These are phyloP conservation scores for Eunapius fragilis DNA, from an alignment of 37 sponge, comb jelly and placozoan species.

Conservation along the genomic window DNA sequence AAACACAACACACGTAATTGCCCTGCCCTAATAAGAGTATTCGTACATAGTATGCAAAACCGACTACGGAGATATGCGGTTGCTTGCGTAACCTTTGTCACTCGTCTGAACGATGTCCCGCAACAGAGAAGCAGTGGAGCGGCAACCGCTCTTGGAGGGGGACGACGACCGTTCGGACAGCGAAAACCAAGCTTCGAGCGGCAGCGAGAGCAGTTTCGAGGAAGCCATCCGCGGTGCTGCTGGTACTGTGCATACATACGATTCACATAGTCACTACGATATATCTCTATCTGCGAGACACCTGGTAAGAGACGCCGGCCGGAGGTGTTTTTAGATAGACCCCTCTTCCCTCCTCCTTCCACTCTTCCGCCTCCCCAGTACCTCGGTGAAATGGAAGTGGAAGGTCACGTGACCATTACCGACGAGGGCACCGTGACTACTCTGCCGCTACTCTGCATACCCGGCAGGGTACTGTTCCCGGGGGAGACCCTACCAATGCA, in stretches of 20 bases:
- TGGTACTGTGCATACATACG: neutral
- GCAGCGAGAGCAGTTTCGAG: neutral
- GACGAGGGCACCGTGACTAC: constrained; percentile 49
- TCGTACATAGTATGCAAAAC: neutral
- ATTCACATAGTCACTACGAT: constrained; percentile 19
- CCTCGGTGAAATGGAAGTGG: constrained; percentile 76
- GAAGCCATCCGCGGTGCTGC: neutral
- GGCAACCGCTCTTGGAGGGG: neutral
- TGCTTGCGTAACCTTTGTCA: neutral
- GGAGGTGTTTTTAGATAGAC: too few species aligned
- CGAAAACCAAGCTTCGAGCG: neutral
- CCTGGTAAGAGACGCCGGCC: constrained; percentile 38
- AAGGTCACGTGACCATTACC: constrained; percentile 38
- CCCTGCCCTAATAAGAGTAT: too few species aligned
- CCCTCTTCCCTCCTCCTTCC: too few species aligned
- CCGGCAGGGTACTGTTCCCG: constrained; percentile 75
- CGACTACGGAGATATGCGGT: neutral
- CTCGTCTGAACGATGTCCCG: neutral
- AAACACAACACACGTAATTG: too few species aligned
- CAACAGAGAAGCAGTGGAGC: neutral
- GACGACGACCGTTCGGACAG: neutral
- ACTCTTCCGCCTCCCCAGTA: constrained; percentile 38
- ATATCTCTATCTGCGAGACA: constrained; percentile 73
- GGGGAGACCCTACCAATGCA: constrained; percentile 86
- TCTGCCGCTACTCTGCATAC: constrained; percentile 73